Base-by-base conservation (phyloP, 2,113 vertebrate species). In the Otis tarda region DNA sequence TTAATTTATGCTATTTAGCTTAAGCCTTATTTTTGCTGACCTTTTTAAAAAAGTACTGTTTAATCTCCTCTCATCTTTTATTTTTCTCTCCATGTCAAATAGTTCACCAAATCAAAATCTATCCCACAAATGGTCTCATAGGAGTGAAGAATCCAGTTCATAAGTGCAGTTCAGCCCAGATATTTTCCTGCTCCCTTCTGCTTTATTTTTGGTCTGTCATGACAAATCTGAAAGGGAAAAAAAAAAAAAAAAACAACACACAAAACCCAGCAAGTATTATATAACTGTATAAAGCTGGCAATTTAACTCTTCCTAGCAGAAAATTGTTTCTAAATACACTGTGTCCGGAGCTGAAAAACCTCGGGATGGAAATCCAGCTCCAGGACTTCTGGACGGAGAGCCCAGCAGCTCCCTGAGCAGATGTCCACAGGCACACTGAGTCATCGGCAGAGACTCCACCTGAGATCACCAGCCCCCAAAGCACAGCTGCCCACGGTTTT, bases 201-300 rank as follows among this genome's bases (percentile, higher is more conserved):
- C 28, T 83, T 89, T 95, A 75, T 85, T 95, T 96, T 94, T 75
- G 61, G 69, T 35, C 61, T 27, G n/a, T 11, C 25, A 37, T 37
- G 68, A 74, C 69, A 89, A 84, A 83, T 39, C 25, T 80, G 55
- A 80, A 77, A 73, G 14, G 6, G 3, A 12, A 13, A 70, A 89
- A 64, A 50, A 27, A 12, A 43, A 13, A 24, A 4, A 28, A 35
- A 22, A 10, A 8, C 4, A 55, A 13, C 30, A 39, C 6, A 30
- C 16, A 57, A 82, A 78, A 2, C 9, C 14, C 30, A 45, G 65
- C 16, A 86, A 95, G 65, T 63, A 68, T 89, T 68, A 87, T 45
- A 59, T 68, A 79, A 93, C 53, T 55, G 31, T 16, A 69, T 23
- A 69, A 89, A 94, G 37, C 70, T 65, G 12, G 70, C 61, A 75